Conservation (phyloP, 2,113 vertebrate genomes). For the Genyomyrus donnyi region DNA sequence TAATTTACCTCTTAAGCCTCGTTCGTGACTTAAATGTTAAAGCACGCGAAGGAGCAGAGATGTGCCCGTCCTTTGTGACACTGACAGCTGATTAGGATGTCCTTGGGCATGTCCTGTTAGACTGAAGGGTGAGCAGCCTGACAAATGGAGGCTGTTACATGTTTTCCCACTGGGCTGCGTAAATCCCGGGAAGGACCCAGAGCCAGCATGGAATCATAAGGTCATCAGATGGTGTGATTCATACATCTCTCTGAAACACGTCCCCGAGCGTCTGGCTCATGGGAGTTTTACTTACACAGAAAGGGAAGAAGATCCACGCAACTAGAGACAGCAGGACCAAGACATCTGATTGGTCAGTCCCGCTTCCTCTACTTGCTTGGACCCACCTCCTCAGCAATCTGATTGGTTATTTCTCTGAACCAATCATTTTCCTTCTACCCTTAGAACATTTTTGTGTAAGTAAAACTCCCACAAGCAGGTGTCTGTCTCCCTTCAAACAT, state of each 20-base stretch:
- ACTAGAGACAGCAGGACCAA: neutral
- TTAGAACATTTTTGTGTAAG: neutral
- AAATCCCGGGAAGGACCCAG: neutral
- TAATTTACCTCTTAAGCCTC: neutral
- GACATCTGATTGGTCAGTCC: neutral
- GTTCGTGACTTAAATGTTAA: neutral
- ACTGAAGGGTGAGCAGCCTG: neutral
- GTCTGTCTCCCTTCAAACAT: neutral
- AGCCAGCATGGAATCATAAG: neutral
- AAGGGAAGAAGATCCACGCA: neutral
- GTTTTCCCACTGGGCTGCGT: neutral
- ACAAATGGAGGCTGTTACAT: neutral
- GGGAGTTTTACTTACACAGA: neutral
- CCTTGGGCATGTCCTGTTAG: neutral
- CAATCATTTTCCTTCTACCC: neutral
- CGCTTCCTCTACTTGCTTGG: neutral
- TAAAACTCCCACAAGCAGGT: neutral
- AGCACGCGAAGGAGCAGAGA: neutral
- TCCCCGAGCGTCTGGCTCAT: neutral
- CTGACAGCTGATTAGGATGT: neutral
- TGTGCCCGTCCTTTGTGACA: neutral
- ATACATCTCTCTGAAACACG: neutral
- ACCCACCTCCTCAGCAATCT: neutral
- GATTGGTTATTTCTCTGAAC: neutral
- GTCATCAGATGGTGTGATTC: neutral